Base-by-base conservation (phyloP, 2,888 invertebrate genomes). In the Dynastes hyllus region DNA sequence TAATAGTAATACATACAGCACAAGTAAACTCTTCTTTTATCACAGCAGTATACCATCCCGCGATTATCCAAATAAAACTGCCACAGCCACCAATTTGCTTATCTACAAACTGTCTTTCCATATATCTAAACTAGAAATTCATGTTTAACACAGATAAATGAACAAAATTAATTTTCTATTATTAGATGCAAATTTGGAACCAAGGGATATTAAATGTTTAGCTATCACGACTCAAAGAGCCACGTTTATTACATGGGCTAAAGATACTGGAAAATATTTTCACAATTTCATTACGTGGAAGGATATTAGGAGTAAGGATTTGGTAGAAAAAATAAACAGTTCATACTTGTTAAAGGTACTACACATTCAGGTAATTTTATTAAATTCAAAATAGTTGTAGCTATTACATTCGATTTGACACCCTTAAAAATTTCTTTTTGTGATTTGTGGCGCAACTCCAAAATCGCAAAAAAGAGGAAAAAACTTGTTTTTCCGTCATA, bases 211-310 rank as follows among this genome's bases (percentile, higher is more conserved):
- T 40, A 92, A 92, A 45, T 95, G 95, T 76, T 90, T 99, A 86
- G 93, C 93, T 22, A 91, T 94, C 79, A 91, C 93, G 1, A 92
- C 92, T 13, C 93, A 93, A 86, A 87, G 94, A 80, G 90, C 91
- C 77, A 92, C 93, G 3, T 94, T 94, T 86, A 89, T 92, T 8
- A 92, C 92, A 8, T 94, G 94, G 94, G 90, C 92, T 85, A 91
- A 90, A 88, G 88, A 89, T 71, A 92, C 91, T 29, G 92, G 92
- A 1, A 86, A 90, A 84, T 90, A 91, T 3, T 92, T 92, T 83
- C 93, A 93, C 85, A 92, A 93, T 86, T 92, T 94, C 82, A 92
- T 94, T 81, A 92, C 93, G 2, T 95, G 95, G 95, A 93, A 93
- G 86, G 95, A 95, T 87, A 85, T 91, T 16, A 87, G 94, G 79